These are phyloP conservation scores for Leistus spinibarbis DNA, from an alignment of 2,888 invertebrate species.

Conservation along the genomic window DNA sequence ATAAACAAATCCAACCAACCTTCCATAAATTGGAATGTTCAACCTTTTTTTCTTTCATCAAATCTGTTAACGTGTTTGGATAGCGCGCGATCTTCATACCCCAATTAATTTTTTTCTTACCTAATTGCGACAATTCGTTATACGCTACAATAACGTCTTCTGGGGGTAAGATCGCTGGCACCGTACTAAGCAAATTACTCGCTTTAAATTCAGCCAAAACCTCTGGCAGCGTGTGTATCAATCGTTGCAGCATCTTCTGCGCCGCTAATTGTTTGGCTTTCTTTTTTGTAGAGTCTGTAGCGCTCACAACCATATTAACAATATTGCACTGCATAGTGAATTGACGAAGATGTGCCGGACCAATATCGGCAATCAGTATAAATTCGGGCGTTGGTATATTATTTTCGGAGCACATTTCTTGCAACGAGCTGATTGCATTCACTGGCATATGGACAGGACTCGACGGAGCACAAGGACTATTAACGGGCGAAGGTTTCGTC, in stretches of 20 bases:
- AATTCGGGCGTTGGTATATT: conserved; percentile 63
- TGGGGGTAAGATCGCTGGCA: background rate
- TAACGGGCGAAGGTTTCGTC: conserved; percentile 56
- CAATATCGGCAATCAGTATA: conserved; percentile 65
- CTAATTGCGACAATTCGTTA: conserved; percentile 13
- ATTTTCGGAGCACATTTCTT: conserved; percentile 57
- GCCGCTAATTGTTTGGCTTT: conserved; percentile 59
- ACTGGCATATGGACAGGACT: conserved; percentile 52
- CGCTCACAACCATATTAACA: conserved; percentile 56
- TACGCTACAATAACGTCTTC: conserved; percentile 19
- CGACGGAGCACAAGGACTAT: conserved; percentile 45
- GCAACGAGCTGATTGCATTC: conserved; percentile 49
- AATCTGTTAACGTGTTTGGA: background rate
- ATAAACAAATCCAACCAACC: background rate
- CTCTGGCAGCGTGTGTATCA: conserved; percentile 39
- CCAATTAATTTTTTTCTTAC: conserved; percentile 28
- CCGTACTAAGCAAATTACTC: background rate
- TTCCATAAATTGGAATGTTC: background rate
- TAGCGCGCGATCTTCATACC: conserved; percentile 6
- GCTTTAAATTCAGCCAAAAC: conserved; percentile 7
- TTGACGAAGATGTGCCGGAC: conserved; percentile 69
- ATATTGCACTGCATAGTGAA: conserved; percentile 66
- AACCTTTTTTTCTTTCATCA: conserved; percentile 1
- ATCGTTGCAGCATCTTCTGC: conserved; percentile 45
- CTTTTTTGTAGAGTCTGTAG: conserved; percentile 57